phyloP scores from a whole-genome alignment of 2,888 invertebrate genomes.

The Ophonus ardosiacus region DNA sequence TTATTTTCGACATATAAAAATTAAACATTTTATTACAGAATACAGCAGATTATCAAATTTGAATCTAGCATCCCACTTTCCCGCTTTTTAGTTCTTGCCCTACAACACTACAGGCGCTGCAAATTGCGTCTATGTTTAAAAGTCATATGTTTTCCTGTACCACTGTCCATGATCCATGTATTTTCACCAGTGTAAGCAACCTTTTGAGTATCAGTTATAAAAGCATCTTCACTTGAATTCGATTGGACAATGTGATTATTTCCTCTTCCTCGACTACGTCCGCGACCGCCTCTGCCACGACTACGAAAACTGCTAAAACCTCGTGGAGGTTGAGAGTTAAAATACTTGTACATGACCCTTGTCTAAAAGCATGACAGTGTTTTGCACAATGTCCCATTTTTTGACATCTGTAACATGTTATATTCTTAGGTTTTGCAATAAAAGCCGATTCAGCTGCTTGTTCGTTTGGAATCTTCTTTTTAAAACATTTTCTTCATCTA shows the following conservation, averaged over 20 bases:
- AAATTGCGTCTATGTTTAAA: too few relatives aligned
- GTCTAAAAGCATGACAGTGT: background rate
- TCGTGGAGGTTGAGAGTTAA: background rate
- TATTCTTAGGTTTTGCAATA: constrained; percentile 9
- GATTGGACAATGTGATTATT: constrained; percentile 22
- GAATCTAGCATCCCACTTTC: too few relatives aligned
- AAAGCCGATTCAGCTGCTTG: background rate
- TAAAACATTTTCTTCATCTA: constrained; percentile 41
- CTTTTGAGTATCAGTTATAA: background rate
- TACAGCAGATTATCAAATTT: too few relatives aligned
- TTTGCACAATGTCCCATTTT: background rate
- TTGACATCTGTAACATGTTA: constrained; percentile 32
- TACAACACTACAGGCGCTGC: too few relatives aligned
- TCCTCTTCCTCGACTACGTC: constrained; percentile 1
- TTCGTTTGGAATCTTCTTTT: background rate
- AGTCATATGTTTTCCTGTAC: background rate
- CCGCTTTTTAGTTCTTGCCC: too few relatives aligned
- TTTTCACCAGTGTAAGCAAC: constrained; percentile 16
- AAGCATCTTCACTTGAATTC: constrained; percentile 27
- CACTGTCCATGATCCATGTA: constrained; percentile 28
- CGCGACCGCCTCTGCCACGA: constrained; percentile 24
- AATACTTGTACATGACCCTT: background rate
- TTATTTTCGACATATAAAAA: too few relatives aligned
- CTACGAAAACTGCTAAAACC: constrained; percentile 12
- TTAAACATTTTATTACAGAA: too few relatives aligned